Base-by-base conservation (phyloP, 2,888 invertebrate genomes). In the Drosophila colorata region DNA sequence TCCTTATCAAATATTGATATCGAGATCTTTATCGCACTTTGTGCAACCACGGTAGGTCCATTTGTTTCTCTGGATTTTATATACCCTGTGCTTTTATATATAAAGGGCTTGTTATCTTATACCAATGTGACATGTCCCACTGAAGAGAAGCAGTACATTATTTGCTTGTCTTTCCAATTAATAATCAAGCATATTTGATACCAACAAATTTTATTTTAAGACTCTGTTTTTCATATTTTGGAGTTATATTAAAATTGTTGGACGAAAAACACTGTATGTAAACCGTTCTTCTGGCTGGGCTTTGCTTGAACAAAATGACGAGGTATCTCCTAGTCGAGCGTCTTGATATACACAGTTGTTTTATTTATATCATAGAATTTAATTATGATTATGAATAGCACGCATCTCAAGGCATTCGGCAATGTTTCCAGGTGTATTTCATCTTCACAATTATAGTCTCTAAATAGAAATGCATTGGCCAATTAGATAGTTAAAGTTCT, bases 1-100 rank as follows among this genome's bases (percentile, higher is more conserved):
- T 48, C 33, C 51, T 67, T 69, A 69, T 69, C 57, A 44, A 61
- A 47, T 40, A 41, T 41, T 56, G 55, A 48, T 48, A 67, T 60
- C 44, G 40, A 67, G 72, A 72, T 79, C 55, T 59, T 56, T 78
- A 79, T 78, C 80, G 40, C 7, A 18, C 13, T 60, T 48, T 46
- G n/a, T 58, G 43, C 43, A 43, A 37, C 13, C 38, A 14, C 5
- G 14, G 14, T 16, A 33, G 25, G 44, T 51, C 25, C 56, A 28
- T n/a, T 28, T 25, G 4, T 11, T 13, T 38, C 16, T 38, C 1
- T 20, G 25, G 13, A 37, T 16, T 33, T 37, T 8, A 3, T 4
- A 52, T 67, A 58, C 57, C 16, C 57, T 52, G 11, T 49, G n/a
- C 1, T 11, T n/a, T 4, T 8, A 14, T 2, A 9, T 37, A 40